Base-by-base conservation (phyloP, 2,797 vertebrate species). In the Chelmon rostratus region DNA sequence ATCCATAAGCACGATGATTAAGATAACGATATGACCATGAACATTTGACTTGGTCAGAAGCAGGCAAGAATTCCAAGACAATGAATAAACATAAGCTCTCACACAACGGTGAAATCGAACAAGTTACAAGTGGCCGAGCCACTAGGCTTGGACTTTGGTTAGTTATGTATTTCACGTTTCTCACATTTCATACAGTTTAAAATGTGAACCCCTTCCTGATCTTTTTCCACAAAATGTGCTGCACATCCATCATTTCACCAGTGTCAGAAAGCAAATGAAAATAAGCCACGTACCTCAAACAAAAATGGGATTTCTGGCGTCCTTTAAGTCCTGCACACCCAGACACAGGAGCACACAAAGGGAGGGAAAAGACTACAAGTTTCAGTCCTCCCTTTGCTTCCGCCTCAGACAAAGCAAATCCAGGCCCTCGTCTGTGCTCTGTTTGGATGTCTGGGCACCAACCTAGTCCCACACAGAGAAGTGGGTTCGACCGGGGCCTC, bases 281-380 rank as follows among this genome's bases (percentile, higher is more conserved):
- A 62, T 42, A 11, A 70, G 38, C 62, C 49, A 91, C 91, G 23
- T 93, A 94, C 93, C 92, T 86, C 28, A 81, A 78, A 77, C 13
- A 76, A 63, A 69, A 84, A 78, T 21, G n/a, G 19, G 68, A 44
- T 73, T 31, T 78, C 64, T 69, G 31, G 64, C 40, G 70, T 80
- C 73, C 73, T 76, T 57, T 54, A 8, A 64, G 77, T 78, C 68
- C 68, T 21, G 37, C 65, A 8, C 52, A 58, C 73, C 79, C 73
- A 44, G 18, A 75, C 18, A 25, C 25, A 18, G 19, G 47, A 47
- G 49, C 76, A 73, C 68, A 25, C 16, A 19, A 23, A 74, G 6
- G 62, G 49, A 54, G 28, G 50, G 35, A 28, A 63, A 67, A 73
- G 74, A 54, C 31, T 78, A 10, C 69, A 63, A 16, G 21, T 64